phyloP scores from a whole-genome alignment of 2,888 invertebrate species.

The Dynastes maya region DNA sequence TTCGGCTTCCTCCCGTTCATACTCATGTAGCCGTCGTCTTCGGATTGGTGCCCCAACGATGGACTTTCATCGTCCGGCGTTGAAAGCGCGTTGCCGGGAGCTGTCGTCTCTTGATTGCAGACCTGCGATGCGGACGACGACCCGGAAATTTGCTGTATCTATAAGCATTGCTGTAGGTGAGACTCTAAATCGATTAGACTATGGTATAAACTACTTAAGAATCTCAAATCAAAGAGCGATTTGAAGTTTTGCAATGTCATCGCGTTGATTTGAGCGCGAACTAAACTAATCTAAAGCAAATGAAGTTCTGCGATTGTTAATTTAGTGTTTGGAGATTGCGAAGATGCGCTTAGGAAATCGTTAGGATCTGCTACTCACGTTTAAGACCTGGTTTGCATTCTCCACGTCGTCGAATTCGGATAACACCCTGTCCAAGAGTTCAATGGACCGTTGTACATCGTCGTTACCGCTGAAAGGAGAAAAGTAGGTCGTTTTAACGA shows the following conservation, averaged over 20 bases:
- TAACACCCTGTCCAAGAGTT: conserved; percentile 90
- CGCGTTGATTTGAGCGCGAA: too few species aligned
- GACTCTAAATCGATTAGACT: background rate
- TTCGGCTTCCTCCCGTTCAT: conserved; percentile 89
- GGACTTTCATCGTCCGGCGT: conserved; percentile 81
- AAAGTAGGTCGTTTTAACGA: conserved; percentile 43
- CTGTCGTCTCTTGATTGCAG: conserved; percentile 68
- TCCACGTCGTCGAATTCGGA: conserved; percentile 91
- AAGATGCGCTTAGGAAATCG: background rate
- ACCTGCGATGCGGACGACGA: conserved; percentile 66
- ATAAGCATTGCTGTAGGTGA: conserved; percentile 60
- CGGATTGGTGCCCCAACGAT: conserved; percentile 87
- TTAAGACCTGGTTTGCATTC: conserved; percentile 73
- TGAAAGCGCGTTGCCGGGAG: conserved; percentile 70
- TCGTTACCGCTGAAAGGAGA: conserved; percentile 82
- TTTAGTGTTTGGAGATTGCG: background rate
- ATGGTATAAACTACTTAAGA: background rate
- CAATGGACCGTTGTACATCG: conserved; percentile 91
- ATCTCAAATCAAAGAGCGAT: too few species aligned
- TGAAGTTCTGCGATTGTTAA: too few species aligned
- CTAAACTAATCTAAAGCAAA: too few species aligned
- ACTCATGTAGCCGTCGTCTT: conserved; percentile 95
- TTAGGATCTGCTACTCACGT: conserved; percentile 56
- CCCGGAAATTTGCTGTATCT: conserved; percentile 70
- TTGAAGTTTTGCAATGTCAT: too few species aligned